Base-by-base conservation (phyloP, 2,888 invertebrate genomes). In the Epirrita christyi region DNA sequence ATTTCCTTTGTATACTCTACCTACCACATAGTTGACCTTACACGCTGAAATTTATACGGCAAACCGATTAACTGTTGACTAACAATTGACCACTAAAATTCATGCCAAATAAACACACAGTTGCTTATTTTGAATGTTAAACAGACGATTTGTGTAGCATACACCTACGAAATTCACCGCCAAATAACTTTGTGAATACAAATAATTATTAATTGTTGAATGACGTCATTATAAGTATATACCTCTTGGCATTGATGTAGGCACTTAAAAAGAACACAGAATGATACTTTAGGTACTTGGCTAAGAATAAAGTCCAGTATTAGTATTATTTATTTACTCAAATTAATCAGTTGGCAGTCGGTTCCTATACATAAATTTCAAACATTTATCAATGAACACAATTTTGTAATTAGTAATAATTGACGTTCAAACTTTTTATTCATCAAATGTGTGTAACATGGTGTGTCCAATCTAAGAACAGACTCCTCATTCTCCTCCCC, bases 131-230 rank as follows among this genome's bases (percentile, higher is more conserved):
- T 64, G 71, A 63, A 70, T 71, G 57, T 28, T 55, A 69, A 71
- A 60, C 13, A 55, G 15, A 15, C 49, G 32, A 44, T 56, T 40
- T 62, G 63, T 68, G 66, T 64, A 65, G 66, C 52, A 61, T 43
- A 53, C 55, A 45, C 53, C 50, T 47, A 53, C 50, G 15, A 21
- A 43, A 42, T 51, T 60, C 61, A 63, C 54, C 46, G 55, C 15
- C 15, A 55, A 56, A 52, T 54, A 45, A 58, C 59, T 49, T 38
- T 49, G 0, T 62, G 70, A 59, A 70, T 70, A 70, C 68, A 49
- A 66, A 70, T 42, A 51, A 54, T 65, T 57, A 49, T 48, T 68
- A 64, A 66, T 69, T 63, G 63, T 46, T 37, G 40, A 45, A 54
- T 61, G 52, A 53, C 52, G 53, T 59, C 37, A 36, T 21, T 21